phyloP scores from a whole-genome alignment of 2,113 vertebrate genomes.

The Plecotus auritus region DNA sequence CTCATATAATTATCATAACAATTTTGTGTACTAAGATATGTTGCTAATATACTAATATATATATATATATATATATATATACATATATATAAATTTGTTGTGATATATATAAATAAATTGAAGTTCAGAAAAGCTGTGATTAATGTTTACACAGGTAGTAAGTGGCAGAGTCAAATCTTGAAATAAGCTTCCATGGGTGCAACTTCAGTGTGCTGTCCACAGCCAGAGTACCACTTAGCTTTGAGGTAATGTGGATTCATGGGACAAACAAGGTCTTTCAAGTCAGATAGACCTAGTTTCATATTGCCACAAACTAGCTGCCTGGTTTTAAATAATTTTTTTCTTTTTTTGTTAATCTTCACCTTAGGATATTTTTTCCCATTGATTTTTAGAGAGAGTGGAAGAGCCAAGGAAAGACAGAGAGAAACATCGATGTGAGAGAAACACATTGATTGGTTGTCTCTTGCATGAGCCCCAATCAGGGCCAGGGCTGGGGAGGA shows the following conservation, averaged over 20 bases:
- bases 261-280: background rate
- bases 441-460: no score
- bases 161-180: background rate
- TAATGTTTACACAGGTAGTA: background rate
- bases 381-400: no score
- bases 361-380: no score
- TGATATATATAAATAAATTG: background rate
- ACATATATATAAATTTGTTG: no score
- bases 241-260: background rate
- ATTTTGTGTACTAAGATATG: background rate
- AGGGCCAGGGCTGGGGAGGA: no score
- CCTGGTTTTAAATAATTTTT: background rate
- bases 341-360: no score
- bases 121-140: background rate
- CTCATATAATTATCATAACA: background rate
- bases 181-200: background rate
- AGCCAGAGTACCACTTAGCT: background rate
- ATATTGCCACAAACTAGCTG: background rate
- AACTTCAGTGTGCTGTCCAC: background rate
- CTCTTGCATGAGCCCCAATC: no score
- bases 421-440: no score
- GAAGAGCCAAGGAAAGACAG: no score
- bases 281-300: background rate
- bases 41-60: background rate
- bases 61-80: no score